A percentile compares a stretch with the other conserved stretches of the same genome.
Evolutionary conservation across 1,140 invertebrate genomes (phyloP).

Genomic region (Leptopilina clavipes): DNA sequence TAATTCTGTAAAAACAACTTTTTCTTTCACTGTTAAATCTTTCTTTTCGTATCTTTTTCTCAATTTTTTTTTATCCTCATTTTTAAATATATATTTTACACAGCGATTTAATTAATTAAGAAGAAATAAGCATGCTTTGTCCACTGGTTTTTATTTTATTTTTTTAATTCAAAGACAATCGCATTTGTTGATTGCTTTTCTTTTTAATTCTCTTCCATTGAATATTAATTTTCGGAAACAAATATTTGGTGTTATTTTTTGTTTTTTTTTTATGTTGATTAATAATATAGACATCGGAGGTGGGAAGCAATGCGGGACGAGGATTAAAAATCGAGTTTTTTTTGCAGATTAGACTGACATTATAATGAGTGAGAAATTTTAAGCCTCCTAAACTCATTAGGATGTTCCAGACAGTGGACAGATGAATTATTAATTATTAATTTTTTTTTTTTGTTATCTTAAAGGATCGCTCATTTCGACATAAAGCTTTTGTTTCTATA

Average conservation of each 20-base stretch:
- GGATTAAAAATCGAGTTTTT: slow-evolving; percentile 19
- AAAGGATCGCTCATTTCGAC: background rate
- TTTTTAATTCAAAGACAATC: slow-evolving; percentile 18
- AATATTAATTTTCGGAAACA: slow-evolving; percentile 8
- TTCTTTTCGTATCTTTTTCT: slow-evolving; percentile 37
- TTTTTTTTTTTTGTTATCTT: background rate
- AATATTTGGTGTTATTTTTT: background rate
- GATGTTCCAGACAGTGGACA: slow-evolving; percentile 74
- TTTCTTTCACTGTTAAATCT: slow-evolving; percentile 22
- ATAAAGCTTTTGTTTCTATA: background rate
- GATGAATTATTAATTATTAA: slow-evolving; percentile 47
- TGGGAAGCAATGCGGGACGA: slow-evolving; percentile 24
- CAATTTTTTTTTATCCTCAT: background rate
- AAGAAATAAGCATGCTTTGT: slow-evolving; percentile 41
- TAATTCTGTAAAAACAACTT: slow-evolving; percentile 44
- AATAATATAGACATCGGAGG: slow-evolving; percentile 2
- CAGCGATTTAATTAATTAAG: slow-evolving; percentile 47
- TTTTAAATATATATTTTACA: slow-evolving; percentile 45
- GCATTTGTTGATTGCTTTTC: slow-evolving; percentile 23
- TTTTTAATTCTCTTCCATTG: background rate
- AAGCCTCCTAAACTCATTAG: slow-evolving; percentile 72
- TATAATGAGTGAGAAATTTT: slow-evolving; percentile 3
- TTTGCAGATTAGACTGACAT: slow-evolving; percentile 7
- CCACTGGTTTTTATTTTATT: slow-evolving; percentile 39
- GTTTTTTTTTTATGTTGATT: slow-evolving; percentile 2